These are phyloP conservation scores for Scrobipalpa atriplicella DNA, from an alignment of 2,888 invertebrate genomes.

Conservation along the genomic window DNA sequence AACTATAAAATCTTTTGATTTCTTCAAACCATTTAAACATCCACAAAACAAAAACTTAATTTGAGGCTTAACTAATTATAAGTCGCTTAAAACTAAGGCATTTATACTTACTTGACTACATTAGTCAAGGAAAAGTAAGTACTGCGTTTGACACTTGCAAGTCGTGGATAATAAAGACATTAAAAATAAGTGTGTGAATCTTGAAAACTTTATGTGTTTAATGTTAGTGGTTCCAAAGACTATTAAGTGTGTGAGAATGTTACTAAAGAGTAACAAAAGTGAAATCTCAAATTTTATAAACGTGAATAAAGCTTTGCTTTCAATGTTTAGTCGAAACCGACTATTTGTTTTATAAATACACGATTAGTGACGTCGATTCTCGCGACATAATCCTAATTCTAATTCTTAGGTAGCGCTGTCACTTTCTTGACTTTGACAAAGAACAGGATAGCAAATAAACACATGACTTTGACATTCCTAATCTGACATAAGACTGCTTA, in stretches of 20 bases:
- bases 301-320: conserved; percentile 7
- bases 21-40: not conserved
- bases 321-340: conserved; percentile 5
- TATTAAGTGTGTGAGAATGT: conserved; percentile 13
- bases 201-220: conserved; percentile 29
- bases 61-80: not conserved
- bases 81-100: not conserved
- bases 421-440: too few relatives aligned
- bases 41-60: not conserved
- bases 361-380: too few relatives aligned
- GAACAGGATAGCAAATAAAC: too few relatives aligned
- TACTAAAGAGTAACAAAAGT: conserved; percentile 5
- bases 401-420: too few relatives aligned
- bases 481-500: too few relatives aligned
- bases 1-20: not conserved
- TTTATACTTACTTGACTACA: not conserved
- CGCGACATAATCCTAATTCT: too few relatives aligned
- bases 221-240: conserved; percentile 25
- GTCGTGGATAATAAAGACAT: not conserved
- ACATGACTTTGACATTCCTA: too few relatives aligned
- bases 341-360: not conserved
- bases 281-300: conserved; percentile 13
- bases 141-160: conserved; percentile 7
- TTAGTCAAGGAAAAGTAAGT: conserved; percentile 10
- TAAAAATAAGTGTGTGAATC: conserved; percentile 9